Percentiles rank a stretch among this genome's conserved stretches.
Conservation (phyloP, 2,888 invertebrate genomes). For the Synergus japonicus region DNA sequence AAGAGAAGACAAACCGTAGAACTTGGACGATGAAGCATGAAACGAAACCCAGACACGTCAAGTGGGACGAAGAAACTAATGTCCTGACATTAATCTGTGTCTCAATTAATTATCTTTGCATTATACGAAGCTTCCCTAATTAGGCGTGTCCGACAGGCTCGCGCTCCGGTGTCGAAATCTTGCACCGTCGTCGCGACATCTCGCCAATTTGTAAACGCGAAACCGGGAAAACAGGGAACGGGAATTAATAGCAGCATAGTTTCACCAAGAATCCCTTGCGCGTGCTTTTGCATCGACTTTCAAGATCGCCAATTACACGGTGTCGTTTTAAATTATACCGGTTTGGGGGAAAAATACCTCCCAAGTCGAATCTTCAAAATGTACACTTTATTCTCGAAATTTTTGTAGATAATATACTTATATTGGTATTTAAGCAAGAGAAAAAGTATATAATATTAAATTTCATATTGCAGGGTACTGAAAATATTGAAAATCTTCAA, state of each 20-base stretch:
- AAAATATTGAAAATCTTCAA: background rate
- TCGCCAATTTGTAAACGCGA: conserved; percentile 70
- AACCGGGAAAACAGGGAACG: conserved; percentile 61
- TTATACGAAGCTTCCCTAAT: conserved; percentile 69
- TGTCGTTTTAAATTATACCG: conserved; percentile 19
- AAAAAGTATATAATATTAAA: background rate
- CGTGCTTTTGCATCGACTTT: conserved; percentile 22
- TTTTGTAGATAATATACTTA: too few species aligned
- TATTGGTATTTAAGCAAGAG: too few species aligned
- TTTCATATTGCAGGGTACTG: background rate
- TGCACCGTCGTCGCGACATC: conserved; percentile 65
- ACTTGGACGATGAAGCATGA: conserved; percentile 53
- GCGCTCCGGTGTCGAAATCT: conserved; percentile 72
- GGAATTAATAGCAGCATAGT: conserved; percentile 66
- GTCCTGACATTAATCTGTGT: conserved; percentile 69
- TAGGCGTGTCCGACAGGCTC: conserved; percentile 66
- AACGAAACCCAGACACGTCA: conserved; percentile 50
- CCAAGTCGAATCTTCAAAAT: background rate
- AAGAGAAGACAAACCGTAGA: conserved; percentile 1
- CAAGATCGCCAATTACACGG: conserved; percentile 39
- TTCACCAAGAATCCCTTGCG: conserved; percentile 56
- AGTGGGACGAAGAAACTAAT: conserved; percentile 63
- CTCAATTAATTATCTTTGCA: conserved; percentile 72
- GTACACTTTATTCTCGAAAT: background rate
- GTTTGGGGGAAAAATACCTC: background rate